Conservation (phyloP, 2,113 vertebrate species). For the Pollachius pollachius region DNA sequence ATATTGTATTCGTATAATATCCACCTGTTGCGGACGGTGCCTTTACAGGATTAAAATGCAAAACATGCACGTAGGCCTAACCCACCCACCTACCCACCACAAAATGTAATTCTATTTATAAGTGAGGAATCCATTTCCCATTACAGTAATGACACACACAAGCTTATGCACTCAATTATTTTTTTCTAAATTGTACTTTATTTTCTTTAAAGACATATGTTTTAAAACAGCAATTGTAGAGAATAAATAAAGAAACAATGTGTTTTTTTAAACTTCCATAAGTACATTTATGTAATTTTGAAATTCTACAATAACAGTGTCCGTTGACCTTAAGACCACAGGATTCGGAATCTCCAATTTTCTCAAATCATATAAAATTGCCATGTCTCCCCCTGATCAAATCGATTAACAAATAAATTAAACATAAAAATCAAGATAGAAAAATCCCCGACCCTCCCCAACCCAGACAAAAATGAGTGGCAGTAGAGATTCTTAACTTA, state of each 20-base stretch:
- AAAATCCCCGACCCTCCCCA: constrained; percentile 63
- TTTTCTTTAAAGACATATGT: constrained; percentile 79
- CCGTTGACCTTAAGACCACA: constrained; percentile 61
- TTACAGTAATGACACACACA: constrained; percentile 19
- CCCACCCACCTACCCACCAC: too few species aligned
- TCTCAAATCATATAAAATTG: constrained; percentile 69
- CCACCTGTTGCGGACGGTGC: too few species aligned
- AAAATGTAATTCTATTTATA: too few species aligned
- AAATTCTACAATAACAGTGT: constrained; percentile 76
- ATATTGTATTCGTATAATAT: too few species aligned
- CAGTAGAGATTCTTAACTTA: constrained; percentile 58
- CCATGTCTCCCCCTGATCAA: constrained; percentile 30
- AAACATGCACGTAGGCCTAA: too few species aligned
- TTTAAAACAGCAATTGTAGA: constrained; percentile 78
- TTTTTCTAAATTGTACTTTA: constrained; percentile 78
- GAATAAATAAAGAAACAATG: constrained; percentile 79
- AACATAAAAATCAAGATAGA: constrained; percentile 72
- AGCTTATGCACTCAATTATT: not conserved
- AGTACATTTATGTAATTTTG: constrained; percentile 76
- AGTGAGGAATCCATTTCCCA: too few species aligned
- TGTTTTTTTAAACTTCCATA: constrained; percentile 62
- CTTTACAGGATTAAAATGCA: too few species aligned
- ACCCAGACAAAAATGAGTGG: constrained; percentile 64
- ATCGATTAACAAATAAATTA: constrained; percentile 70
- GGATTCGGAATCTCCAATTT: constrained; percentile 60